Percentiles rank a stretch among this genome's conserved stretches.
phyloP scores from a whole-genome alignment of 2,113 vertebrate species.

The Misgurnus mizolepis region DNA sequence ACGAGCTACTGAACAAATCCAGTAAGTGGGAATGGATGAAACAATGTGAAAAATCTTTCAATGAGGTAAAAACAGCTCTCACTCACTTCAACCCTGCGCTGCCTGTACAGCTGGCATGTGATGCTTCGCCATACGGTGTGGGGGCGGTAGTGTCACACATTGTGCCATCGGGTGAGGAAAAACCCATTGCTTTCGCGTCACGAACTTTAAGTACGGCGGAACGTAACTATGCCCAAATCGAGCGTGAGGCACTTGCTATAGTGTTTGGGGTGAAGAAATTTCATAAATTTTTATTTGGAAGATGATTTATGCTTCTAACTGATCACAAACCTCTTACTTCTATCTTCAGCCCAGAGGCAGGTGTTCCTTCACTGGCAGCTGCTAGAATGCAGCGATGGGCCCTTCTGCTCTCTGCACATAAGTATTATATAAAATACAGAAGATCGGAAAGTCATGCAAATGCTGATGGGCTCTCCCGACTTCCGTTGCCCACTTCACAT shows the following conservation, averaged over 20 bases:
- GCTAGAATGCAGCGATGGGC: conserved; percentile 31
- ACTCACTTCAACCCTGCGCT: too few relatives aligned
- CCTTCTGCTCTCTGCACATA: conserved; percentile 11
- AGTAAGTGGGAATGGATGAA: neutral
- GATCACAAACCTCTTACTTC: conserved; percentile 40
- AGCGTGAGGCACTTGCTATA: neutral
- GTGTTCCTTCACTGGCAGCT: conserved; percentile 20
- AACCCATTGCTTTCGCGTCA: neutral
- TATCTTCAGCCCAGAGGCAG: conserved; percentile 42
- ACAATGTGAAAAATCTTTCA: neutral
- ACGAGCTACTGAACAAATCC: neutral
- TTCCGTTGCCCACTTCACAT: neutral
- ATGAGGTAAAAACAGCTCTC: neutral
- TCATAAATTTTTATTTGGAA: neutral
- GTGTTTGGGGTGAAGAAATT: neutral
- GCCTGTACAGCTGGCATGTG: too few relatives aligned
- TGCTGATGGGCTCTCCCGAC: conserved; percentile 8
- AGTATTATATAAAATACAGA: conserved; percentile 51
- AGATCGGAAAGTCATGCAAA: conserved; percentile 32
- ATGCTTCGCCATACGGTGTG: too few relatives aligned
- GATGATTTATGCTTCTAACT: neutral
- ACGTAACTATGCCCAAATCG: neutral
- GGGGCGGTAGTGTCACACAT: too few relatives aligned
- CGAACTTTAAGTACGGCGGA: neutral
- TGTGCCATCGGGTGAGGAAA: neutral